Evolutionary conservation across 2,888 invertebrate species (phyloP).

Genomic region (Agrotis exclamationis): DNA sequence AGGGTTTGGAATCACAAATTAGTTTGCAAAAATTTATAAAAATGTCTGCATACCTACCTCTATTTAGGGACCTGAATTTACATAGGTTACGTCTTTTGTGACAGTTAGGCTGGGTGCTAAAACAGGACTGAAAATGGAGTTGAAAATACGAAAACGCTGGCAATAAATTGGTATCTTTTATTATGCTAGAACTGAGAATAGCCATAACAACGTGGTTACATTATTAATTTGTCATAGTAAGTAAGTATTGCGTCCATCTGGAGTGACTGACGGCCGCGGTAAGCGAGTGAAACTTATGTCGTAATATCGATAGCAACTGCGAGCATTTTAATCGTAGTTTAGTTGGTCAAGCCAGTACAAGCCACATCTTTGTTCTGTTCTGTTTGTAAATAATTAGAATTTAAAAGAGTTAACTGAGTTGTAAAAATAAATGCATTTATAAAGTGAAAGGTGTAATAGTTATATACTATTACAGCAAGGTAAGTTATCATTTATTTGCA

Average conservation of each 20-base stretch:
- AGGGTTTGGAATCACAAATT: neutral
- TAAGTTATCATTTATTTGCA: neutral
- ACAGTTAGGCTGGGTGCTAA: neutral
- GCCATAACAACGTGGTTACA: slow-evolving; percentile 29
- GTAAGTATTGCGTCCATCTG: slow-evolving; percentile 43
- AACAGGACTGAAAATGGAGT: neutral
- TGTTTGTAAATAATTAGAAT: neutral
- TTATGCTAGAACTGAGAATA: neutral
- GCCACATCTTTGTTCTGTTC: slow-evolving; percentile 4
- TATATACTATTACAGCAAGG: slow-evolving; percentile 30
- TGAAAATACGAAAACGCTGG: neutral
- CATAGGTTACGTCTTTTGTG: neutral
- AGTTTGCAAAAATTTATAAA: neutral
- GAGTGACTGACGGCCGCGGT: slow-evolving; percentile 40
- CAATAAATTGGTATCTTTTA: neutral
- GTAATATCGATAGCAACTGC: slow-evolving; percentile 51
- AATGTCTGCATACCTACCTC: neutral
- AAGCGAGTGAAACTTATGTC: slow-evolving; percentile 69
- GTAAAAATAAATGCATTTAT: slow-evolving; percentile 2
- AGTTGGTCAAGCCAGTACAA: slow-evolving; percentile 7
- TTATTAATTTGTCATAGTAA: slow-evolving; percentile 31
- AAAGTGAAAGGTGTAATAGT: slow-evolving; percentile 31
- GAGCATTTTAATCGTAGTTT: slow-evolving; percentile 48
- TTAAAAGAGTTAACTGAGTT: neutral
- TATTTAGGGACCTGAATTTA: neutral